Evolutionary conservation across 2,888 invertebrate species (phyloP).

Genomic region (Pterostichus niger): DNA sequence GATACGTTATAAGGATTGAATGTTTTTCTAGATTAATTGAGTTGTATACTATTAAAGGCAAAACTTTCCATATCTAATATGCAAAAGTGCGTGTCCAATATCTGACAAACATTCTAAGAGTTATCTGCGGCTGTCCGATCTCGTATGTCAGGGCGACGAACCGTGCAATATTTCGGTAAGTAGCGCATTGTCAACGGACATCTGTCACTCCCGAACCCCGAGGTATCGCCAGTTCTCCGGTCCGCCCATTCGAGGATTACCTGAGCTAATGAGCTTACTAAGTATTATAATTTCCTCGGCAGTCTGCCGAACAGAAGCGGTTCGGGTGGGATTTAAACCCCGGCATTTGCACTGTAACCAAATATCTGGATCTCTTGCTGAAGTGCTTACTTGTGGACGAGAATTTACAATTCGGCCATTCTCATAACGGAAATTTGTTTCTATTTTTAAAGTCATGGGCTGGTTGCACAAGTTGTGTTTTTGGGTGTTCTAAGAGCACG

Average conservation of each 20-base stretch:
- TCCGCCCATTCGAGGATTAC: slow-evolving; percentile 56
- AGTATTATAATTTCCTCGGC: slow-evolving; percentile 60
- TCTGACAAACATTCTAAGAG: no score
- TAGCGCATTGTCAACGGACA: slow-evolving; percentile 13
- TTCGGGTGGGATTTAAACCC: slow-evolving; percentile 56
- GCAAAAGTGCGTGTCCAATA: no score
- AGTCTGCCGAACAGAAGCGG: slow-evolving; percentile 12
- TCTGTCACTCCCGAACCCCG: slow-evolving; percentile 36
- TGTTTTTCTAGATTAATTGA: no score
- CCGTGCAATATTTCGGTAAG: slow-evolving; percentile 27
- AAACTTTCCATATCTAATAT: no score
- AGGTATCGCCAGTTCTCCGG: background rate
- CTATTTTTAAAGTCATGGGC: no score
- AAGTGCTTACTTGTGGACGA: background rate
- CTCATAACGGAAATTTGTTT: no score
- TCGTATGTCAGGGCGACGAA: background rate
- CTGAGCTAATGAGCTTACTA: slow-evolving; percentile 65
- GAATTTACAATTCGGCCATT: no score
- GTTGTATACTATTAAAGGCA: no score
- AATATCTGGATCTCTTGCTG: slow-evolving; percentile 11
- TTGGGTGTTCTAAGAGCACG: no score
- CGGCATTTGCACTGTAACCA: slow-evolving; percentile 58
- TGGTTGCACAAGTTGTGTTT: no score
- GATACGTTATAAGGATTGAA: no score
- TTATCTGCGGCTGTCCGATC: background rate